phyloP scores from a whole-genome alignment of 2,888 invertebrate genomes.

The Parnassius orleans region DNA sequence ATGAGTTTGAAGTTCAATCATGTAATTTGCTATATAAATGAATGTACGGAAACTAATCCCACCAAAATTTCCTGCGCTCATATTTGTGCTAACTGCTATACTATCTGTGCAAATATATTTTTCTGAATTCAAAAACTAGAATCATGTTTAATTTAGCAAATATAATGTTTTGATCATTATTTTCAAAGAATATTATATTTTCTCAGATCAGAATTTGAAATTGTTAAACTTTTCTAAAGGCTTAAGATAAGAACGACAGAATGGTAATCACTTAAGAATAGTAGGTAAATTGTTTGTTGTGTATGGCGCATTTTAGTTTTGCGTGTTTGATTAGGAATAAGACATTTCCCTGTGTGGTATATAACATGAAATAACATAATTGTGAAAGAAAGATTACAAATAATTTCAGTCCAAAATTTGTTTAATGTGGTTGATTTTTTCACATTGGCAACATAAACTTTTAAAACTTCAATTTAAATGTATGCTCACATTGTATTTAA shows the following conservation, averaged over 20 bases:
- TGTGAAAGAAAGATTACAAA: not conserved
- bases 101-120: not conserved
- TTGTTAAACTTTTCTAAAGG: not conserved
- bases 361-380: constrained; percentile 32
- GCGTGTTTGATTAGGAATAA: constrained; percentile 40
- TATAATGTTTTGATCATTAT: not conserved
- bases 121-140: not conserved
- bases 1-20: no score
- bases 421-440: no score
- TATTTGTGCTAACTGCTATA: not conserved
- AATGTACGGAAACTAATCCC: no score
- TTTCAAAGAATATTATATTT: not conserved
- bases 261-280: not conserved
- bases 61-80: not conserved
- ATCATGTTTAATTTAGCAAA: no score
- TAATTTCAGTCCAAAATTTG: no score
- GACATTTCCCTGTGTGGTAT: constrained; percentile 52
- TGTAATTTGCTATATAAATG: no score
- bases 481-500: not conserved
- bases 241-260: not conserved
- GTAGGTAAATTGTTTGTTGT: constrained; percentile 36
- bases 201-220: not conserved
- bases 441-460: no score
- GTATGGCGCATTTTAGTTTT: constrained; percentile 45
- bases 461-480: no score